phyloP scores from a whole-genome alignment of 2,113 vertebrate genomes.

The Halcyon senegalensis region DNA sequence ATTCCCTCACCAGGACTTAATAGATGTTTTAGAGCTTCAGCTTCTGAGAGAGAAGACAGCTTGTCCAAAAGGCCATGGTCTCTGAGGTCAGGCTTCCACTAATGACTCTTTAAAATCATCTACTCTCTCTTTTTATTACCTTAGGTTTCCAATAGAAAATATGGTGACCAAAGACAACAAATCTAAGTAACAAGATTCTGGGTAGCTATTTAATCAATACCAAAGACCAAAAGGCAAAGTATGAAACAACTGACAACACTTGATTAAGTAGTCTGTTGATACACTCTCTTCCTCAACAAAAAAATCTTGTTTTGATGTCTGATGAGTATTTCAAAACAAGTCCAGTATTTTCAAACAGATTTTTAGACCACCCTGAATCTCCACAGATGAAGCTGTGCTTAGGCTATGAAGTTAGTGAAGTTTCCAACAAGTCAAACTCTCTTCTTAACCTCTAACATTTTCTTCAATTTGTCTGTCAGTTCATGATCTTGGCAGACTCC shows the following conservation, averaged over 20 bases:
- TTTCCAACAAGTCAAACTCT: neutral
- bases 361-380: neutral
- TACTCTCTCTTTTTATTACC: neutral
- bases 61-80: neutral
- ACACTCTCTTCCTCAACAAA: neutral
- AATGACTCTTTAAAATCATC: neutral
- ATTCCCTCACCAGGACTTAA: neutral
- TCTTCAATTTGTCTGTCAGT: neutral
- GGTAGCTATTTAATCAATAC: neutral
- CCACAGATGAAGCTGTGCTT: neutral
- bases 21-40: neutral
- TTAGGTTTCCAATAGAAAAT: neutral
- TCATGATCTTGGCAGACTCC: neutral
- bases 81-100: neutral
- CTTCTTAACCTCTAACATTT: neutral
- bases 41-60: neutral
- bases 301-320: neutral
- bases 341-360: neutral
- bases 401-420: neutral
- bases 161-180: neutral
- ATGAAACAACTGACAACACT: neutral
- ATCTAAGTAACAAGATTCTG: neutral
- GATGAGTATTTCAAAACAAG: neutral
- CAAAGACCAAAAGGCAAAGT: neutral
- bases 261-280: neutral